A percentile compares a stretch with the other conserved stretches of the same genome.
Evolutionary conservation across 2,888 invertebrate genomes (phyloP).

Genomic region (Synergus gifuensis): DNA sequence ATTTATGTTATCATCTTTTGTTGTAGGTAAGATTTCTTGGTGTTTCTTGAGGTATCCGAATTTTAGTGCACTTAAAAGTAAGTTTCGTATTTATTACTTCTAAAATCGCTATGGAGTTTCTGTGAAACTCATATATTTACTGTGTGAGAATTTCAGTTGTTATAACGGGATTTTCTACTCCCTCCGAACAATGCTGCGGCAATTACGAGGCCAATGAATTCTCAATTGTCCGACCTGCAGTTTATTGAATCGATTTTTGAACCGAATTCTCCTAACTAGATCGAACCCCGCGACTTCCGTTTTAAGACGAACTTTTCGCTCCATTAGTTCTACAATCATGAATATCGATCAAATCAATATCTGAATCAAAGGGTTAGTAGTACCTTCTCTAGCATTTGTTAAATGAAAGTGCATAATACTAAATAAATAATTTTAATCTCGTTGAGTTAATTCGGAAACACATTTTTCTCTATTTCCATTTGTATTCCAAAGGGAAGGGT

Average conservation of each 20-base stretch:
- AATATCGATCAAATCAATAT: slow-evolving; percentile 2
- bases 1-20: slow-evolving; percentile 4
- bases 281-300: not conserved
- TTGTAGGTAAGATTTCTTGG: slow-evolving; percentile 13
- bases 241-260: slow-evolving; percentile 6
- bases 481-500: too few species aligned
- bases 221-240: not conserved
- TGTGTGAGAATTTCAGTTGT: not conserved
- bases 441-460: too few species aligned
- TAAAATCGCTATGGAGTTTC: not conserved
- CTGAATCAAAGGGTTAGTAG: not conserved
- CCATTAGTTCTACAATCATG: slow-evolving; percentile 17
- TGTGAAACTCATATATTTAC: too few species aligned
- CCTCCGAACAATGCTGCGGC: not conserved
- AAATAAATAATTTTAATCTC: too few species aligned
- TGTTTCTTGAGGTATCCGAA: not conserved
- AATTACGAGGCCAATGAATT: slow-evolving; percentile 7
- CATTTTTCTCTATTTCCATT: too few species aligned
- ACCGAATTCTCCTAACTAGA: not conserved
- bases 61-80: not conserved
- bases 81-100: not conserved
- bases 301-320: slow-evolving; percentile 7
- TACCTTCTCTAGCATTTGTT: too few species aligned
- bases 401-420: too few species aligned
- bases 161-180: not conserved